Evolutionary conservation across 1,140 invertebrate genomes (phyloP).

Genomic region (Drosophila virilis): DNA sequence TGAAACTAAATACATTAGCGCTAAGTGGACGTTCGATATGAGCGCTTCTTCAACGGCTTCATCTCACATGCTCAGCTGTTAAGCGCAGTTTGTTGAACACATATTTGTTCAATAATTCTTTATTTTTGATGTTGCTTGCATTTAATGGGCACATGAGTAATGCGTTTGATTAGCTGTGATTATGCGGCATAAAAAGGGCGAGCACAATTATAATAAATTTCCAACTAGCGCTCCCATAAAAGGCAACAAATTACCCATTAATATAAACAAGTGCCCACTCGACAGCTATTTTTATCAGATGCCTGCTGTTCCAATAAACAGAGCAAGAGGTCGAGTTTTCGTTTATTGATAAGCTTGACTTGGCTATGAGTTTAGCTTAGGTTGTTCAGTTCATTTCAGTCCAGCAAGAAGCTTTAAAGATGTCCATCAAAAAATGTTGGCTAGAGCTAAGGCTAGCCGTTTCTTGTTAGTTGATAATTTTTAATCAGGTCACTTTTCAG

Average conservation of each 20-base stretch:
- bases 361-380: not conserved
- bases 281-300: slow-evolving; percentile 18
- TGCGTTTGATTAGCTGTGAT: slow-evolving; percentile 39
- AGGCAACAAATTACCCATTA: slow-evolving; percentile 25
- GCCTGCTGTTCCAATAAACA: slow-evolving; percentile 1
- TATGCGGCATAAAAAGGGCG: slow-evolving; percentile 34
- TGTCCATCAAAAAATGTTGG: no score
- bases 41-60: slow-evolving; percentile 24
- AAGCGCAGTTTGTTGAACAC: slow-evolving; percentile 43
- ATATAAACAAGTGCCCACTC: slow-evolving; percentile 18
- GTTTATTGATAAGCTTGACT: slow-evolving; percentile 5
- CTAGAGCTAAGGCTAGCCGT: no score
- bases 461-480: no score
- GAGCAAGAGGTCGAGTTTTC: slow-evolving; percentile 5
- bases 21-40: slow-evolving; percentile 42
- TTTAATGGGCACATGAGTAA: slow-evolving; percentile 63
- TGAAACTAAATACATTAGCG: slow-evolving; percentile 67
- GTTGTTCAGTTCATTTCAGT: not conserved
- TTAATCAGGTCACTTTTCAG: no score
- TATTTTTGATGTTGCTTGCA: slow-evolving; percentile 20
- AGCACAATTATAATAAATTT: slow-evolving; percentile 21
- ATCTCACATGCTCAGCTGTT: slow-evolving; percentile 1
- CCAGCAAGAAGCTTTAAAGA: no score
- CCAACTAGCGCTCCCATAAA: slow-evolving; percentile 14
- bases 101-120: slow-evolving; percentile 60